Percentiles rank a stretch among this genome's conserved stretches.
Conservation (phyloP, 64 coral and sea anemone genomes). For the Astreopora myriophthalma region DNA sequence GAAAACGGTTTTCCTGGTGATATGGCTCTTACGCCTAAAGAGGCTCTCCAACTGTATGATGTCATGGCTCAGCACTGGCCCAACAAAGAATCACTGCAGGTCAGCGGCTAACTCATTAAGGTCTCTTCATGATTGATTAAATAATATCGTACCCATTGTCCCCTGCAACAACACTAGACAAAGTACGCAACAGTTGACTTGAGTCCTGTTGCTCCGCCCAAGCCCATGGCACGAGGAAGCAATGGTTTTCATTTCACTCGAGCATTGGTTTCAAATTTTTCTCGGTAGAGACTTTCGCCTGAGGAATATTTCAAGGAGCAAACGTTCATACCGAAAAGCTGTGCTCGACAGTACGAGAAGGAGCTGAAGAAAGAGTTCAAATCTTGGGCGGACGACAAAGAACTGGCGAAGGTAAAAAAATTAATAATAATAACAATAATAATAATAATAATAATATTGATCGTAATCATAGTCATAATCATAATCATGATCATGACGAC, state of each 20-base stretch:
- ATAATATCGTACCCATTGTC: too few species aligned
- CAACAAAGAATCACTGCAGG: slow-evolving; percentile 37
- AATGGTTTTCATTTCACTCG: too few species aligned
- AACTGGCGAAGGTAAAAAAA: slow-evolving; percentile 10
- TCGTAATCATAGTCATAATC: too few species aligned
- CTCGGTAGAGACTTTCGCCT: slow-evolving; percentile 4
- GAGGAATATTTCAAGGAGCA: slow-evolving; percentile 26
- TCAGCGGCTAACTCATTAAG: neutral
- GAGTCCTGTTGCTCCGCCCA: too few species aligned
- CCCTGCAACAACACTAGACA: too few species aligned
- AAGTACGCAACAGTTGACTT: too few species aligned
- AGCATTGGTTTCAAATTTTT: neutral
- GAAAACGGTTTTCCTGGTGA: slow-evolving; percentile 42
- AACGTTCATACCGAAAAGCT: neutral
- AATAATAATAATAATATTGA: too few species aligned
- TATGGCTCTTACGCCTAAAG: slow-evolving; percentile 50
- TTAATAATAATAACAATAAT: neutral
- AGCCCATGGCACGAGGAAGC: too few species aligned
- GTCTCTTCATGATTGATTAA: neutral
- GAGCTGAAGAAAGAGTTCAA: slow-evolving; percentile 46
- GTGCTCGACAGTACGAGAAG: slow-evolving; percentile 25
- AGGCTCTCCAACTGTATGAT: slow-evolving; percentile 46
- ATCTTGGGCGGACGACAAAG: neutral
- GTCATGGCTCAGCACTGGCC: slow-evolving; percentile 18
- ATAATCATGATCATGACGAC: neutral